Base-by-base conservation (phyloP, 2,888 invertebrate genomes). In the Cataglyphis rosenhaueri region DNA sequence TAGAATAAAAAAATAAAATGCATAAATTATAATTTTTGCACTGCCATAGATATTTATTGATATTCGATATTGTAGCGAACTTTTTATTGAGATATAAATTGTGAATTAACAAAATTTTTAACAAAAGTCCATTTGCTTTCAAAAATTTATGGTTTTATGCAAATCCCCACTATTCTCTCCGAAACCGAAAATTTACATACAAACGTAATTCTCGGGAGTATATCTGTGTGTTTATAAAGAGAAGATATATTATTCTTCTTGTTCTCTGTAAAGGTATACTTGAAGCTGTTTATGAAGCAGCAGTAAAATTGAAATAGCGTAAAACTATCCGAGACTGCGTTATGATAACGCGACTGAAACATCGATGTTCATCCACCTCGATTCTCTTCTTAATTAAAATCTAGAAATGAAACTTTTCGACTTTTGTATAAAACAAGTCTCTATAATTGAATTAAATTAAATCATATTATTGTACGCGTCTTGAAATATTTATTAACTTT, bases 121-220 rank as follows among this genome's bases (percentile, higher is more conserved):
- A 62, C 44, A 65, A 62, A 62, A 32, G 75, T 78, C 59, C 75
- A 66, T 84, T 84, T 84, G 78, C 12, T n/a, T 55, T 76, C n/a
- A 65, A 59, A 79, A 83, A 87, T 87, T 87, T 88, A 87, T 74
- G 74, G 44, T 38, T 57, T 70, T 81, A 87, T 87, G 87, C 68
- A 86, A 88, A 87, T 86, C 5, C 64, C 1, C 15, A 81, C 75
- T 86, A 81, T 84, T 83, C 84, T 83, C 84, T 84, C 76, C 78
- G 76, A 84, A 88, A 84, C 85, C 81, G 83, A 81, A 85, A 86
- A 88, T 88, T 88, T 88, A 81, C 88, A 85, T 84, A 82, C 55
- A 74, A 73, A 84, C 87, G 88, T 88, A 88, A 88, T 88, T 85
- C 84, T 85, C 82, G 61, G 68, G 64, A 48, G 86, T 79, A 66